phyloP scores from a whole-genome alignment of 1,140 invertebrate genomes.

The Drosophila erecta region DNA sequence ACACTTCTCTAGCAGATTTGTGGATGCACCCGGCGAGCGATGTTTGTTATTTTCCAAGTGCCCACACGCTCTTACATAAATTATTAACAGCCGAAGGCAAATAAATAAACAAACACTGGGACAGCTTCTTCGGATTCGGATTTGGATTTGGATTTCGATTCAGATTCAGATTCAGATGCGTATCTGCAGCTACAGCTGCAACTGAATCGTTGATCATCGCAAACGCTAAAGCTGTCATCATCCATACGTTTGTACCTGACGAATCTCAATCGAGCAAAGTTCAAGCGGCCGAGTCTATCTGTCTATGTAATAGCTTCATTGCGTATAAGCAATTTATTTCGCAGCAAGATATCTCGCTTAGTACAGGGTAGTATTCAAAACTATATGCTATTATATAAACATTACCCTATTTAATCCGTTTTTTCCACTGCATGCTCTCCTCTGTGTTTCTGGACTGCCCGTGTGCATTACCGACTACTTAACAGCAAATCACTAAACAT shows the following conservation, averaged over 20 bases:
- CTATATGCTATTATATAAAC: not conserved
- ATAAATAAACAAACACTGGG: conserved; percentile 79
- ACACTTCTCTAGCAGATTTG: conserved; percentile 33
- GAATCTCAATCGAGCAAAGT: conserved; percentile 40
- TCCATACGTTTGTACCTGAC: conserved; percentile 51
- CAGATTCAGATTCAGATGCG: too few relatives aligned
- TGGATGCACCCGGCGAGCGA: conserved; percentile 34
- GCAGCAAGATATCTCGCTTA: not conserved
- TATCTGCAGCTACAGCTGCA: not conserved
- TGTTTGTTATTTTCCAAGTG: conserved; percentile 81
- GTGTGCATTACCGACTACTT: conserved; percentile 74
- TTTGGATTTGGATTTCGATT: conserved; percentile 1
- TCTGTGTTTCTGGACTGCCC: conserved; percentile 8
- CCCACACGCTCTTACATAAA: conserved; percentile 81
- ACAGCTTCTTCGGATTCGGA: conserved; percentile 33
- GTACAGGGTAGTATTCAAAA: not conserved
- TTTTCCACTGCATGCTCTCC: conserved; percentile 13
- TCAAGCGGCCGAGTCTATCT: conserved; percentile 10
- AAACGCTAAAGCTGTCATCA: conserved; percentile 78
- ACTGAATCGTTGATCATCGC: conserved; percentile 70
- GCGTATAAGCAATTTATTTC: conserved; percentile 38
- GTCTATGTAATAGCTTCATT: not conserved
- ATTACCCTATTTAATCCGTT: not conserved
- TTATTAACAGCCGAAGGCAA: conserved; percentile 80
- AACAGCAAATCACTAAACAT: conserved; percentile 83